Evolutionary conservation across 2,888 invertebrate genomes (phyloP).

Genomic region (Digitonthophagus gazella): DNA sequence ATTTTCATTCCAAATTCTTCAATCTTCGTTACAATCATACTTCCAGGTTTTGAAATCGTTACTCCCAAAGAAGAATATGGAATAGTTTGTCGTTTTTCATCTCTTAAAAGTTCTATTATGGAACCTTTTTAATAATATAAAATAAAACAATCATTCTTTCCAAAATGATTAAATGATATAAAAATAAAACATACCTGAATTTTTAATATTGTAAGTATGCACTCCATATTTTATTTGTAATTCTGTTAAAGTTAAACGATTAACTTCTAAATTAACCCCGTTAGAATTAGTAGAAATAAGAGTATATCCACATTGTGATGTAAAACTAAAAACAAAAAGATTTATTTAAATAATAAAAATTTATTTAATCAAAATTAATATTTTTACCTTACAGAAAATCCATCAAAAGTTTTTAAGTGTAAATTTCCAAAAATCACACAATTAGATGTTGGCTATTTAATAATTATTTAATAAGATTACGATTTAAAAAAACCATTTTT

Average conservation of each 20-base stretch:
- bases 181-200: constrained; percentile 4
- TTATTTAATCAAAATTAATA: not conserved
- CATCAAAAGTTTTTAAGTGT: constrained; percentile 6
- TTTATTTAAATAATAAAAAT: too few species aligned
- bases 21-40: not conserved
- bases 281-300: not conserved
- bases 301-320: not conserved
- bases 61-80: not conserved
- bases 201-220: constrained; percentile 2
- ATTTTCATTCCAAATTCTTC: constrained; percentile 1
- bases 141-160: not conserved
- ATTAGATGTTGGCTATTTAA: not conserved
- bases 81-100: not conserved
- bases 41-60: not conserved
- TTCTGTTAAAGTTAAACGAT: not conserved
- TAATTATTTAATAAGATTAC: too few species aligned
- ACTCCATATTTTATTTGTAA: not conserved
- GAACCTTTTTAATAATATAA: not conserved
- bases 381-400: not conserved
- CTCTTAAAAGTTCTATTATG: not conserved
- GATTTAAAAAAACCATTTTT: too few species aligned
- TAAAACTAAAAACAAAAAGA: not conserved
- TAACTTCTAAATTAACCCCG: not conserved
- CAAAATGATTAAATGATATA: not conserved
- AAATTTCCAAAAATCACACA: not conserved